Evolutionary conservation across 2,888 invertebrate genomes (phyloP).

Genomic region (Imbricaverruca yamaguchii): DNA sequence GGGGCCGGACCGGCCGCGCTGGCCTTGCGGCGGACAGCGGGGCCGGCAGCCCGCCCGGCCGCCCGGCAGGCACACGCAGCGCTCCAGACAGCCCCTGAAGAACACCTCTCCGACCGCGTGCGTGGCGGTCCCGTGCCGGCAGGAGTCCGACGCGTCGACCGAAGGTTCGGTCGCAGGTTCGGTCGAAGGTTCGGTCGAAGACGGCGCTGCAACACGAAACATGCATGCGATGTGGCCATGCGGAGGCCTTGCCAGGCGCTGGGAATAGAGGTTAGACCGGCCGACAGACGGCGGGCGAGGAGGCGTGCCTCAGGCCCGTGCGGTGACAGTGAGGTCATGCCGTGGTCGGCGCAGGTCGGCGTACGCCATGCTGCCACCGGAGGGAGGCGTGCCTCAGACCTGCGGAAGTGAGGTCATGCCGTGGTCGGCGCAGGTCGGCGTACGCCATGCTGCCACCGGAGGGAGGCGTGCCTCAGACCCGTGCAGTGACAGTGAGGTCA

Average conservation of each 20-base stretch:
- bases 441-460: no score
- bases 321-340: no score
- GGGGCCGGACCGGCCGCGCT: background rate
- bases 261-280: background rate
- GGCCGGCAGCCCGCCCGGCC: conserved; percentile 33
- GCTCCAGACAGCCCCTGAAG: conserved; percentile 33
- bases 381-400: no score
- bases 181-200: background rate
- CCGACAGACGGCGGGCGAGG: background rate
- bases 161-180: background rate
- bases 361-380: no score
- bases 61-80: conserved; percentile 33
- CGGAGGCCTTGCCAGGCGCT: background rate
- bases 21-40: conserved; percentile 27
- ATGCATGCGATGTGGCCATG: background rate
- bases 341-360: no score
- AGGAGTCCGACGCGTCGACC: conserved; percentile 23
- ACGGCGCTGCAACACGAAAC: background rate
- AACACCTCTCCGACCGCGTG: conserved; percentile 32
- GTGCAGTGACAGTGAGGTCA: no score
- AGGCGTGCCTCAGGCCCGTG: background rate
- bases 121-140: conserved; percentile 34
- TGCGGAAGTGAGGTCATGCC: no score
- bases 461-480: no score
- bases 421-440: no score